These are phyloP conservation scores for Drosophila aff. DNA, from an alignment of 1,140 invertebrate species.

Conservation along the genomic window DNA sequence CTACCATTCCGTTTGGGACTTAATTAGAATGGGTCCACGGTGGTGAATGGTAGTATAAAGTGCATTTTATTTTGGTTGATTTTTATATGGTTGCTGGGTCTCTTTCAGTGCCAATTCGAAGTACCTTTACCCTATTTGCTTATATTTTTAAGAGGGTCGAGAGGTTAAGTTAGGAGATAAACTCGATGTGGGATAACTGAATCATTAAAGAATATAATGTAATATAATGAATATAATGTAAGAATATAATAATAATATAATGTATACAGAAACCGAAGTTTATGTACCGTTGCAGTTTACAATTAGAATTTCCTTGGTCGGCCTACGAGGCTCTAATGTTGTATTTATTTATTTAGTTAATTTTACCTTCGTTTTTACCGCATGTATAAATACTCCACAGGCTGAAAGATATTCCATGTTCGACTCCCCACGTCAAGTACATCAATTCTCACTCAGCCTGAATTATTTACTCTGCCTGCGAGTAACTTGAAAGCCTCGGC, in stretches of 20 bases:
- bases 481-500: conserved; percentile 15
- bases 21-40: conserved; percentile 43
- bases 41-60: not conserved
- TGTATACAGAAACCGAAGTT: no score
- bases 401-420: conserved; percentile 22
- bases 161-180: not conserved
- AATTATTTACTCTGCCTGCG: conserved; percentile 28
- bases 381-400: not conserved
- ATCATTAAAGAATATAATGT: not conserved
- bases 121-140: not conserved
- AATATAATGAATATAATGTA: no score
- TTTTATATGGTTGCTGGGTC: not conserved
- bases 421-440: not conserved
- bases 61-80: not conserved
- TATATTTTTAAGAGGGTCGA: not conserved
- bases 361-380: not conserved
- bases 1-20: conserved; percentile 18
- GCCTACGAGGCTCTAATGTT: not conserved
- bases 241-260: no score
- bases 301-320: no score
- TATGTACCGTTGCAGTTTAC: no score
- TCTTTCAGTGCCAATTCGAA: not conserved
- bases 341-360: not conserved
- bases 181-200: not conserved
- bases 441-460: conserved; percentile 39